These are phyloP conservation scores for Leucopsar rothschildi DNA, from an alignment of 2,113 vertebrate species.

Conservation along the genomic window DNA sequence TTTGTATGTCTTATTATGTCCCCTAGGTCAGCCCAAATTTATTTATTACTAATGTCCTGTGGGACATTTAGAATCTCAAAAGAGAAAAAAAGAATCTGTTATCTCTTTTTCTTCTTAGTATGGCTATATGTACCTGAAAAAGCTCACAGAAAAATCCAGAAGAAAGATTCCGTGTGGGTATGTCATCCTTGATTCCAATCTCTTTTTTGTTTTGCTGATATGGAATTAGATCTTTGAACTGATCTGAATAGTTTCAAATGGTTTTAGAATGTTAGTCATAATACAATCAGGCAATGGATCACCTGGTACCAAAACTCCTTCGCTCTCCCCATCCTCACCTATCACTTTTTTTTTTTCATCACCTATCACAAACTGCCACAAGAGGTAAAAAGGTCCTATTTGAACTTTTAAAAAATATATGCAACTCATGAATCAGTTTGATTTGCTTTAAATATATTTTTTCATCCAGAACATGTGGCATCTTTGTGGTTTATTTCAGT, in stretches of 20 bases:
- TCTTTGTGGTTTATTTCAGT: not conserved
- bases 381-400: not conserved
- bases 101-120: not conserved
- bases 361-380: not conserved
- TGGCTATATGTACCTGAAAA: not conserved
- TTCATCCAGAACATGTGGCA: not conserved
- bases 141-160: not conserved
- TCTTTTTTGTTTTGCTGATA: not conserved
- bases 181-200: not conserved
- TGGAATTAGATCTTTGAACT: not conserved
- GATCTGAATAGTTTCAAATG: not conserved
- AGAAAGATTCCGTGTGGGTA: not conserved
- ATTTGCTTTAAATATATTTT: conserved; percentile 20
- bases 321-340: not conserved
- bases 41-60: not conserved
- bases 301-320: not conserved
- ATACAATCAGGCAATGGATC: not conserved
- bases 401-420: not conserved
- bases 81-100: not conserved
- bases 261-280: not conserved
- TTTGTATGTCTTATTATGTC: not conserved
- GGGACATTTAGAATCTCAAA: not conserved
- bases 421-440: not conserved
- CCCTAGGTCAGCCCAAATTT: not conserved
- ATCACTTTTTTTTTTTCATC: not conserved